Evolutionary conservation across 2,888 invertebrate genomes (phyloP), one percentile per base, ranked within the genome.

Genomic region (Plagiodera versicolora): DNA sequence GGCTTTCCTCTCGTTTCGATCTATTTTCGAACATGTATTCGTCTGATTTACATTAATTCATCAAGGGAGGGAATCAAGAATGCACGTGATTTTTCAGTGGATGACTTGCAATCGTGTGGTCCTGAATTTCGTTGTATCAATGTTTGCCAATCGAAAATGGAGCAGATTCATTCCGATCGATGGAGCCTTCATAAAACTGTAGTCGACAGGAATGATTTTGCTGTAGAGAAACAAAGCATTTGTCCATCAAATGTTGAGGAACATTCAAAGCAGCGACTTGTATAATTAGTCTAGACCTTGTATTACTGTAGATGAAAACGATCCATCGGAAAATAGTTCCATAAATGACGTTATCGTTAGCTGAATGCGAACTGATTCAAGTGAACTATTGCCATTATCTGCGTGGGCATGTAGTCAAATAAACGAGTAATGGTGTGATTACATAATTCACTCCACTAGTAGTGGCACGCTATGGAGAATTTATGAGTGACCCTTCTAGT

Each of bases 391-490:
- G 39, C 39, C 11, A 39, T 39, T 39, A 39, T 39, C 39, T 39
- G 14, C 39, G 14, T 39, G 14, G 39, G 39, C 39, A 39, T 39
- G 14, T 9, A 39, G 39, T 39, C 39, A 14, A 39, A 39, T 39
- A 39, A 39, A 39, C 39, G 39, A 39, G 39, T 39, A 39, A 39
- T 39, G 39, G 39, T 39, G 39, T 39, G 39, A 39, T 39, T 39
- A 39, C 39, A 39, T 39, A n/a, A 39, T 39, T 39, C 39, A 39
- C 39, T 39, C 39, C 39, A 39, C 8, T 39, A 39, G 14, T 39
- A 39, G 39, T n/a, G 39, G 39, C 39, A 39, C 39, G 39, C 39
- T n/a, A 39, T 39, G 39, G 4, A 39, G 39, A 39, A 39, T 39
- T 39, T 39, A 39, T 39, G 39, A 39, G 39, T 39, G 39, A 39